Base-by-base conservation (phyloP, 2,888 invertebrate genomes). In the Chironomus tentans region DNA sequence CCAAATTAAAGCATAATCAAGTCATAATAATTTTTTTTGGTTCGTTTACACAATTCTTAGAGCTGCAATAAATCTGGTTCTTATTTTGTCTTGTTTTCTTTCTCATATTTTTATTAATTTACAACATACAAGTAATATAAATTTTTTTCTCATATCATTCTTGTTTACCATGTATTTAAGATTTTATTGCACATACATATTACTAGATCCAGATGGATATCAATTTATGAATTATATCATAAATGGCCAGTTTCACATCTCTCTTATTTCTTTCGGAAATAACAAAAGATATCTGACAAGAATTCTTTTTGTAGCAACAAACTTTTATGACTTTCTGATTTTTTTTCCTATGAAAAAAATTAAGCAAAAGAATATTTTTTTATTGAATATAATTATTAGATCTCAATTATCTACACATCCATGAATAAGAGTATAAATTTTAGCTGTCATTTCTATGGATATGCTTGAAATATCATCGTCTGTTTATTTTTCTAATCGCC, bases 131-230 rank as follows among this genome's bases (percentile, higher is more conserved):
- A 18, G 21, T 15, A 7, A 50, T 70, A 18, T 70, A 50, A 70
- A 50, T 56, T 50, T 56, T 56, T 38, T 38, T 38, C 38, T 38
- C 38, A 38, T 15, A 7, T 56, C 56, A 56, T 56, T 71, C 71
- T 71, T 71, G 71, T 71, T 71, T 71, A 71, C 71, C 71, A 71
- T 15, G 71, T 71, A 71, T 71, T 71, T 71, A 71, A n/a, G 71
- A 10, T 47, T 71, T 71, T 71, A 71, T 71, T 50, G 71, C 71
- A 50, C 56, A 47, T 13, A 56, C 56, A 56, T 65, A 21, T 65
- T 65, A 22, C 65, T 24, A 21, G 65, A 18, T 65, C 18, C 65
- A 65, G 65, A 65, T 65, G 65, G 18, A 12, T 18, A 65, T 65
- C 65, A 65, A 10, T 65, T 65, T 13, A 22, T 62, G 21, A 22